Evolutionary conservation across 2,888 invertebrate genomes (phyloP).

Genomic region (Mythimna loreyi): DNA sequence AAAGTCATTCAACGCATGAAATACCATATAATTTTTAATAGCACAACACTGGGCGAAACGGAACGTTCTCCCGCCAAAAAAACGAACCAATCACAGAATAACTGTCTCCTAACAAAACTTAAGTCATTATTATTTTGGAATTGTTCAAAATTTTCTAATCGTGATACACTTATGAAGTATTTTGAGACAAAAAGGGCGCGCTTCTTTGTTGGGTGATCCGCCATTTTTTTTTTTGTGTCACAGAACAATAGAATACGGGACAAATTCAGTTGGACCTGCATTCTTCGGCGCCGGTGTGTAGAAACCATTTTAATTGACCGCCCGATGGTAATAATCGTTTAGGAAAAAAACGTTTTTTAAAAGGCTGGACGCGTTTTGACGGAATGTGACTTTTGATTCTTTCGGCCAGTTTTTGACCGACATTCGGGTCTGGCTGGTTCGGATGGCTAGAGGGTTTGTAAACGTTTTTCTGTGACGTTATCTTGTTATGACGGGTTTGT

Average conservation of each 20-base stretch:
- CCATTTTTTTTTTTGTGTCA: conserved; percentile 76
- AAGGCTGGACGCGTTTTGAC: conserved; percentile 81
- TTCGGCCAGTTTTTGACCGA: conserved; percentile 75
- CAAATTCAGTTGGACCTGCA: conserved; percentile 84
- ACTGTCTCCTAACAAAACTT: conserved; percentile 74
- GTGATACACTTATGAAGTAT: conserved; percentile 85
- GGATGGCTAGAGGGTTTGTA: conserved; percentile 58
- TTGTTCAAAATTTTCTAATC: conserved; percentile 82
- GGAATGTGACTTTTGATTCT: conserved; percentile 80
- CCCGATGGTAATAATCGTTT: conserved; percentile 77
- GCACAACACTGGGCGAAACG: conserved; percentile 33
- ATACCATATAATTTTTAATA: conserved; percentile 49
- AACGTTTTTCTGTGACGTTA: conserved; percentile 20
- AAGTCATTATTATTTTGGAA: conserved; percentile 81
- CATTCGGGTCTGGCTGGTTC: conserved; percentile 56
- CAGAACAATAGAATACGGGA: conserved; percentile 83
- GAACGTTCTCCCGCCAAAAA: conserved; percentile 50
- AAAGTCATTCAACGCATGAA: conserved; percentile 27
- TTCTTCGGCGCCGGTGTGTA: conserved; percentile 85
- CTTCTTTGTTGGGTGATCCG: conserved; percentile 84
- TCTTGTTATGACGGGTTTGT: conserved; percentile 23
- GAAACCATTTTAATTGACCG: conserved; percentile 89
- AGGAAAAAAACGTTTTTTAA: conserved; percentile 74
- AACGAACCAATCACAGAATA: conserved; percentile 64
- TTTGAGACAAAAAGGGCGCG: conserved; percentile 78